Conservation (phyloP, 1,140 invertebrate genomes). For the Helicoverpa armigera region DNA sequence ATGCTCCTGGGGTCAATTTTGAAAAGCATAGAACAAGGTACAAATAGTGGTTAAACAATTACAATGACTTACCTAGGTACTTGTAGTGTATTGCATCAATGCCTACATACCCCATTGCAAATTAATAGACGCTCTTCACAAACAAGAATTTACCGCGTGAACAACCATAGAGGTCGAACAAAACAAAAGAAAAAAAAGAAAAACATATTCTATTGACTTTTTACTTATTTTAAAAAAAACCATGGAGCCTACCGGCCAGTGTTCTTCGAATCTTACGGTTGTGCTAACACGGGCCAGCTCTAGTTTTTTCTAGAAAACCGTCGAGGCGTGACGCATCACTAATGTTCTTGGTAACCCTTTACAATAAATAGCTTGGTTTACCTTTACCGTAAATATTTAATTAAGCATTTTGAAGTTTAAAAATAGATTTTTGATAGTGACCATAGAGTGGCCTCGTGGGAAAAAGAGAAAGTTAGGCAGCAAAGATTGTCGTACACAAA, state of each 20-base stretch:
- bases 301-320: constrained; percentile 26
- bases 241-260: neutral
- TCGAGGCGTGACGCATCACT: constrained; percentile 10
- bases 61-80: too few species aligned
- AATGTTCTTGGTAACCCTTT: constrained; percentile 6
- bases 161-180: neutral
- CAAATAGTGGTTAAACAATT: too few species aligned
- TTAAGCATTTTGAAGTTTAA: neutral
- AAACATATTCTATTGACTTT: neutral
- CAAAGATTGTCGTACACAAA: too few species aligned
- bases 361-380: neutral
- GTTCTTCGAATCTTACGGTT: constrained; percentile 3
- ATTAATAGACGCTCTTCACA: too few species aligned
- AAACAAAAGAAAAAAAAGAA: neutral
- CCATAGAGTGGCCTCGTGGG: too few species aligned
- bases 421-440: neutral
- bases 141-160: constrained; percentile 1
- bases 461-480: too few species aligned
- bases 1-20: too few species aligned
- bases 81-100: too few species aligned
- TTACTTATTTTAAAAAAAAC: neutral
- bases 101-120: too few species aligned
- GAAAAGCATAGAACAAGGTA: too few species aligned
- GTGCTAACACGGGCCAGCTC: constrained; percentile 7
- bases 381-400: neutral